A percentile compares a stretch with the other conserved stretches of the same genome.
Evolutionary conservation across 2,888 invertebrate species (phyloP).

Genomic region (Heliconius aoede): DNA sequence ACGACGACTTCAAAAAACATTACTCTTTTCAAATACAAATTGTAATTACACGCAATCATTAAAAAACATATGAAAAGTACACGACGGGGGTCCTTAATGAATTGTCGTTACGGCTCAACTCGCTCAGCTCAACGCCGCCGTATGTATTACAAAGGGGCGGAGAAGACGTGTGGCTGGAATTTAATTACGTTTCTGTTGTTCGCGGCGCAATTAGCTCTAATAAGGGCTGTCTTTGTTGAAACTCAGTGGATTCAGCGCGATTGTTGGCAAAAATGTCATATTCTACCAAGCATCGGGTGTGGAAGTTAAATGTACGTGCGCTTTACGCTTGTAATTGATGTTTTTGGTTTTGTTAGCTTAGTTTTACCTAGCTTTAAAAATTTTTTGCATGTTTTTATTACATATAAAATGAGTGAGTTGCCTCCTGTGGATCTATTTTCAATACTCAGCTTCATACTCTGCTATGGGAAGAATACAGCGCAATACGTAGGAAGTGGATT

Average conservation of each 20-base stretch:
- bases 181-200: slow-evolving; percentile 49
- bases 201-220: slow-evolving; percentile 49
- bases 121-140: slow-evolving; percentile 28
- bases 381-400: background rate
- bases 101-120: slow-evolving; percentile 26
- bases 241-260: slow-evolving; percentile 15
- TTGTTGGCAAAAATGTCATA: slow-evolving; percentile 26
- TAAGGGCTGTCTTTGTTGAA: slow-evolving; percentile 42
- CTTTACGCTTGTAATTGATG: background rate
- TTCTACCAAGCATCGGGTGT: slow-evolving; percentile 11
- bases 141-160: slow-evolving; percentile 33
- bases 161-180: slow-evolving; percentile 47
- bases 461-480: too few species aligned
- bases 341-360: background rate
- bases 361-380: background rate
- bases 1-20: background rate
- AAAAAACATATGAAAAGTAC: background rate
- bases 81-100: slow-evolving; percentile 19
- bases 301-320: background rate
- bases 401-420: too few species aligned
- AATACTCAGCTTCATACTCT: too few species aligned
- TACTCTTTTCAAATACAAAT: background rate
- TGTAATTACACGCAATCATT: slow-evolving; percentile 5
- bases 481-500: too few species aligned
- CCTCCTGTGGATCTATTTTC: too few species aligned